Percentiles rank a stretch among this genome's conserved stretches.
Conservation (phyloP, 2,113 vertebrate genomes). For the Petrocephalus microphthalmus region DNA sequence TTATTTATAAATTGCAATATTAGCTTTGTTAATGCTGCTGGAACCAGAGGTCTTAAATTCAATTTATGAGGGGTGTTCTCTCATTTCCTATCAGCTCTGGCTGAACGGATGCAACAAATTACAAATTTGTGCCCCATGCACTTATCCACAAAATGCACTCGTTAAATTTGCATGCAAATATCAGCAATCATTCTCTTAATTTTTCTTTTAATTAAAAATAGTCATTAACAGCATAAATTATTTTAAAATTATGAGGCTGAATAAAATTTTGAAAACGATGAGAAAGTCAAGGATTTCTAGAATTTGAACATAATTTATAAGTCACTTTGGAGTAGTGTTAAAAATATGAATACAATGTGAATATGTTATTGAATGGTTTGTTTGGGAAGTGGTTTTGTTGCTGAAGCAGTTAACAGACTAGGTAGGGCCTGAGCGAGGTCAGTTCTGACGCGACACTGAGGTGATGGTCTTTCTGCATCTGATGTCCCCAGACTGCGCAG, state of each 20-base stretch:
- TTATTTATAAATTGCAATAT: background rate
- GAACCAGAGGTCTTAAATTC: background rate
- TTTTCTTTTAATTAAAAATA: background rate
- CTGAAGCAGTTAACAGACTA: background rate
- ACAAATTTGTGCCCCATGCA: background rate
- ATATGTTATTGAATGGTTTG: background rate
- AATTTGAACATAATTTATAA: background rate
- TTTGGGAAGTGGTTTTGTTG: background rate
- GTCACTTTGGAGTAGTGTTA: background rate
- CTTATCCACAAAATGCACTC: background rate
- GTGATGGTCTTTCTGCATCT: background rate
- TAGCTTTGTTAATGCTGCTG: background rate
- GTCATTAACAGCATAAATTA: background rate
- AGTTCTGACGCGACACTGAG: background rate
- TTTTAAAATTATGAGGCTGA: background rate
- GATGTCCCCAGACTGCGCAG: slow-evolving; percentile 63
- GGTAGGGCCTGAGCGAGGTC: background rate
- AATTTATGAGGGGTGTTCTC: background rate
- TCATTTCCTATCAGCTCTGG: background rate
- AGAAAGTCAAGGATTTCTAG: background rate
- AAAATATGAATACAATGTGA: background rate
- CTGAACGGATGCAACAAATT: background rate
- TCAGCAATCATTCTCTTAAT: background rate
- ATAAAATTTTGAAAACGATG: background rate
- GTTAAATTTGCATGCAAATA: background rate